Percentiles rank a stretch among this genome's conserved stretches.
Evolutionary conservation across 1,140 invertebrate species (phyloP).

Genomic region (Apis mellifera): DNA sequence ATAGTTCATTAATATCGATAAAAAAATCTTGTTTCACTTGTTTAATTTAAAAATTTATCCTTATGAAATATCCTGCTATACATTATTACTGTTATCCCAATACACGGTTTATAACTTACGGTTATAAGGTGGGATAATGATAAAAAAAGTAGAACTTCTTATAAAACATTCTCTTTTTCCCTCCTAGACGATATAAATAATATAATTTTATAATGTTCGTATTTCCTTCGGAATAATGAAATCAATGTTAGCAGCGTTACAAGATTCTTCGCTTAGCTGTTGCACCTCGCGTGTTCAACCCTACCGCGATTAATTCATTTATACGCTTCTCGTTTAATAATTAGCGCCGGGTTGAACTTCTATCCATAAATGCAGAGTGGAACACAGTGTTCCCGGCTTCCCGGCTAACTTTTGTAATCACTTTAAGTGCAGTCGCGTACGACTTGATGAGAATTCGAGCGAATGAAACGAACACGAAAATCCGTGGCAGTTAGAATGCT

Average conservation of each 20-base stretch:
- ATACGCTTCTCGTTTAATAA: conserved; percentile 51
- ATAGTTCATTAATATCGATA: too few species aligned
- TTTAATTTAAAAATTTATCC: too few species aligned
- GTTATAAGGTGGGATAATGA: too few species aligned
- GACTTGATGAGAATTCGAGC: conserved; percentile 55
- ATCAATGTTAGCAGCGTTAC: not conserved
- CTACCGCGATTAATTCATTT: conserved; percentile 50
- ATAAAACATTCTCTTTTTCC: too few species aligned
- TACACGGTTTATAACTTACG: too few species aligned
- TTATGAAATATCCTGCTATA: too few species aligned
- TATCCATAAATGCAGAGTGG: conserved; percentile 34
- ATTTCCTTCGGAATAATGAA: not conserved
- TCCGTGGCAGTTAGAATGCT: conserved; percentile 14
- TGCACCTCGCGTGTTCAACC: not conserved
- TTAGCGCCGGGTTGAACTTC: conserved; percentile 55
- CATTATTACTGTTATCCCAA: too few species aligned
- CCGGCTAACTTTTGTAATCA: conserved; percentile 60
- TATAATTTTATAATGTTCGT: not conserved
- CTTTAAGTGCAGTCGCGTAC: conserved; percentile 63
- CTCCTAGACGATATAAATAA: not conserved
- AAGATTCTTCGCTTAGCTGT: not conserved
- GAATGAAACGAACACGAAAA: conserved; percentile 57
- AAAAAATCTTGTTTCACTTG: too few species aligned
- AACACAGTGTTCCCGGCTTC: conserved; percentile 17
- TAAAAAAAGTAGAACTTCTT: too few species aligned